Conservation (phyloP, 92 coral and sea anemone genomes). For the Palythoa heliodiscus region DNA sequence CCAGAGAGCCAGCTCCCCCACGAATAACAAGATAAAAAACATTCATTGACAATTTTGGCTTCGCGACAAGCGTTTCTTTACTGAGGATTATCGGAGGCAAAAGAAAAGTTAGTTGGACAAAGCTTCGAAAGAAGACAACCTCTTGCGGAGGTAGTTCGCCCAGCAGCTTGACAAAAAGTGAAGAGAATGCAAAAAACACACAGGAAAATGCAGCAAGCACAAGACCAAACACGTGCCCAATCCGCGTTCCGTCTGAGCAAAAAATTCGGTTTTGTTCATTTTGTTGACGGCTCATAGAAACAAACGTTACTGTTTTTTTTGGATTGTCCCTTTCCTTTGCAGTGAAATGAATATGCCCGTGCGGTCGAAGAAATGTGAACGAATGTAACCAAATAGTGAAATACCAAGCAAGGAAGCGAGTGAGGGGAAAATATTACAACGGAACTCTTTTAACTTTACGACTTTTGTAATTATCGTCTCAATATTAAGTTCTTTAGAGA, state of each 20-base stretch:
- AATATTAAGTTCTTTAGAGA: not conserved
- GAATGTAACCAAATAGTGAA: not conserved
- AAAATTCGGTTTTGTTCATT: not conserved
- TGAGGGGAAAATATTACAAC: not conserved
- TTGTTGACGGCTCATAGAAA: not conserved
- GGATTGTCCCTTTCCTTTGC: not conserved
- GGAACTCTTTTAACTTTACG: not conserved
- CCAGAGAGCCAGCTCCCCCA: conserved; percentile 84
- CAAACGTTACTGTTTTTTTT: not conserved
- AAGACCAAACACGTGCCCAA: conserved; percentile 58
- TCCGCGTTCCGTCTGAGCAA: conserved; percentile 4
- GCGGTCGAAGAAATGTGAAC: not conserved
- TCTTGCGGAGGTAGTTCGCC: conserved; percentile 92
- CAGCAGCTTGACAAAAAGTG: conserved; percentile 84
- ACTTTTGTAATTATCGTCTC: not conserved
- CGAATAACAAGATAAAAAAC: conserved; percentile 76
- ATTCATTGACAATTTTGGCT: conserved; percentile 37
- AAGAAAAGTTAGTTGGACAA: conserved; percentile 82
- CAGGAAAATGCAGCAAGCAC: conserved; percentile 80
- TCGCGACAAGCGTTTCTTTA: conserved; percentile 54
- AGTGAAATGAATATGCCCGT: not conserved
- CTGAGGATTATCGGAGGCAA: conserved; percentile 83
- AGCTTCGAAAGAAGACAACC: conserved; percentile 89
- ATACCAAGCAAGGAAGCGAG: not conserved
- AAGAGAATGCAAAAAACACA: conserved; percentile 87